A percentile compares a stretch with the other conserved stretches of the same genome.
These are phyloP conservation scores for Rhinopithecus roxellana DNA, from an alignment of 2,113 vertebrate genomes.

Conservation along the genomic window DNA sequence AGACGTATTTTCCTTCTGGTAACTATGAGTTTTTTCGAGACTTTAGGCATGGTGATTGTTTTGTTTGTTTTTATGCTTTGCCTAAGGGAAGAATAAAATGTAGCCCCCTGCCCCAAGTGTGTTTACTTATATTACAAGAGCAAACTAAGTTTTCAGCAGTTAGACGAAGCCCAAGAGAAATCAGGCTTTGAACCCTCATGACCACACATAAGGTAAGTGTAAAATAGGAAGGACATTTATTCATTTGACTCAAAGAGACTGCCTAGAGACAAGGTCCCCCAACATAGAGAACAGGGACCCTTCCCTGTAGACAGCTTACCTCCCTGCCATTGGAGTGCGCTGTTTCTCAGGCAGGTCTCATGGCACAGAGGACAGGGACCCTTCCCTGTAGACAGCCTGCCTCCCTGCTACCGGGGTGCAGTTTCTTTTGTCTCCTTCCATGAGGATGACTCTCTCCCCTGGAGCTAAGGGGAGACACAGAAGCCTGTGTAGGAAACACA, in stretches of 20 bases:
- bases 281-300: not conserved
- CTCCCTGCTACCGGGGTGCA: not conserved
- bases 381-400: not conserved
- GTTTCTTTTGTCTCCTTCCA: not conserved
- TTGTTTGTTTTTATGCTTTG: conserved; percentile 53
- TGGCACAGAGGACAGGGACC: not conserved
- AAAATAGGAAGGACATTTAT: not conserved
- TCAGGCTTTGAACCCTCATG: not conserved
- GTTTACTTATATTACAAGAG: conserved; percentile 2
- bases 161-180: conserved; percentile 17
- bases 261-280: not conserved
- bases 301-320: not conserved
- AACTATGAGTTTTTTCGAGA: conserved; percentile 36
- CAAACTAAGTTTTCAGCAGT: conserved; percentile 24
- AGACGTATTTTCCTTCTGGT: conserved; percentile 17
- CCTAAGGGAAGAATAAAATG: conserved; percentile 25
- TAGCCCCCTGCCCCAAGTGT: not conserved
- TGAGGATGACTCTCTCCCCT: not conserved
- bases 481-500: not conserved
- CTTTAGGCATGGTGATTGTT: not conserved
- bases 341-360: not conserved
- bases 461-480: not conserved
- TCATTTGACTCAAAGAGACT: not conserved
- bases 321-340: not conserved
- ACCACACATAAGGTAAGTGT: not conserved